Percentiles rank a stretch among this genome's conserved stretches.
These are phyloP conservation scores for Phalacrocorax brasilianus DNA, from an alignment of 2,113 vertebrate genomes.

Conservation along the genomic window DNA sequence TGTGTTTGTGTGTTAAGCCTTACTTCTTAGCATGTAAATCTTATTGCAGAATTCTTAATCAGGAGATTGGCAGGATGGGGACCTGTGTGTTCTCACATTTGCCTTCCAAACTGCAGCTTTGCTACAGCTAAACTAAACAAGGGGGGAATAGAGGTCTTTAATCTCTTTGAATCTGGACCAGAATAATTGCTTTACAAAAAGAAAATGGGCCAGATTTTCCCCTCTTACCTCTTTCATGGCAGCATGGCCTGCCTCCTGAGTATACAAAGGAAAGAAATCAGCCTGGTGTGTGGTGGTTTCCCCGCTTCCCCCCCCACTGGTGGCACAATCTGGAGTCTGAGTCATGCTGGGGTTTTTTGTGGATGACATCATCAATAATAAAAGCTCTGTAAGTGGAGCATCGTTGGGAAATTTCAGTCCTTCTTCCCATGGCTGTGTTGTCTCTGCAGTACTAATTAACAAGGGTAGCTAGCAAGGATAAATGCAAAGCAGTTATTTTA, in stretches of 20 bases:
- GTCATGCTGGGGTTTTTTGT: background rate
- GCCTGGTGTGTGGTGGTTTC: background rate
- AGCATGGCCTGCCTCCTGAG: background rate
- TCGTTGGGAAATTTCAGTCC: background rate
- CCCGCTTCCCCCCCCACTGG: background rate
- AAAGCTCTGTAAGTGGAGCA: slow-evolving; percentile 6
- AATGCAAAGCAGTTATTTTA: background rate
- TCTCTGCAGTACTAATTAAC: background rate
- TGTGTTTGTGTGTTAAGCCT: background rate
- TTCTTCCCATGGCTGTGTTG: background rate
- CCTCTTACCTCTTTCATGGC: background rate
- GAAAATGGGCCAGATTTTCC: slow-evolving; percentile 12
- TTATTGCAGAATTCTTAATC: background rate
- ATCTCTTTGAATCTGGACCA: slow-evolving; percentile 26
- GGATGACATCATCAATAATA: background rate
- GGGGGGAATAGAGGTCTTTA: background rate
- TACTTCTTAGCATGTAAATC: background rate
- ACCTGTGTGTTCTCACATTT: background rate
- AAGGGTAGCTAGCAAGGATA: background rate
- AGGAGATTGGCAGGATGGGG: background rate
- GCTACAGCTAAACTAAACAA: background rate
- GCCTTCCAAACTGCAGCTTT: slow-evolving; percentile 5
- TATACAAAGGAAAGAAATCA: slow-evolving; percentile 16
- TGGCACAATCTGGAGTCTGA: slow-evolving; percentile 19
- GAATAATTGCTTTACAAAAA: slow-evolving; percentile 14